A percentile compares a stretch with the other conserved stretches of the same genome.
These are phyloP conservation scores for Cyprinodon tularosa DNA, from an alignment of 2,113 vertebrate species.

Conservation along the genomic window DNA sequence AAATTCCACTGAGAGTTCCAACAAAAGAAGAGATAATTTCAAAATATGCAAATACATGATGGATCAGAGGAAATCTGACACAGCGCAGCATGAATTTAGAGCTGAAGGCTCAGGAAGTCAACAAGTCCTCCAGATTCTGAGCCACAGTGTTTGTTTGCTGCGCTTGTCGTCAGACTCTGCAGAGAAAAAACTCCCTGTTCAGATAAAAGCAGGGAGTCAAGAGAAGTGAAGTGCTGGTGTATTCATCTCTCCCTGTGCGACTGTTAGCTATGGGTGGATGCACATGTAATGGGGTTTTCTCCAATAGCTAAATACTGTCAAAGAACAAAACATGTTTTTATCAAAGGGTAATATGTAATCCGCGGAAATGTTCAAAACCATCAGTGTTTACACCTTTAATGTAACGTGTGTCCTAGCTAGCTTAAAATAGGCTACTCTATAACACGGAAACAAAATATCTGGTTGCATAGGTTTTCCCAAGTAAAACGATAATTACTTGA, in stretches of 20 bases:
- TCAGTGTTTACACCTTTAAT: too few relatives aligned
- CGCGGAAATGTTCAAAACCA: too few relatives aligned
- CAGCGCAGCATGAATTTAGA: conserved; percentile 12
- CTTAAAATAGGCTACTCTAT: too few relatives aligned
- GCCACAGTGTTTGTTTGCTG: neutral
- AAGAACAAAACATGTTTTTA: neutral
- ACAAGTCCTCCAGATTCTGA: neutral
- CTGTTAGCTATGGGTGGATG: neutral
- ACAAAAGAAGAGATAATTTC: conserved; percentile 44
- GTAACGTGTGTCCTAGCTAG: too few relatives aligned
- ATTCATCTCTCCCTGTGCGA: conserved; percentile 15
- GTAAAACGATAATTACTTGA: too few relatives aligned
- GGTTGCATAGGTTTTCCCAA: too few relatives aligned
- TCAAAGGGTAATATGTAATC: neutral
- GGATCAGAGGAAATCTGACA: conserved; percentile 29
- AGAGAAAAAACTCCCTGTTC: conserved; percentile 27
- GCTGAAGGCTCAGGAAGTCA: conserved; percentile 9
- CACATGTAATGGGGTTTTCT: neutral
- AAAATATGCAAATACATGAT: conserved; percentile 52
- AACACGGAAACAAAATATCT: too few relatives aligned
- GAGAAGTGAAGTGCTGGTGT: conserved; percentile 28
- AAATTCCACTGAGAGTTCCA: conserved; percentile 38
- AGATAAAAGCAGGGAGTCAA: conserved; percentile 28
- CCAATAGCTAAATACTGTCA: neutral
- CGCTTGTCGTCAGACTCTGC: conserved; percentile 9